These are phyloP conservation scores for Conus betulinus DNA, from an alignment of 1,140 invertebrate species.

Conservation along the genomic window DNA sequence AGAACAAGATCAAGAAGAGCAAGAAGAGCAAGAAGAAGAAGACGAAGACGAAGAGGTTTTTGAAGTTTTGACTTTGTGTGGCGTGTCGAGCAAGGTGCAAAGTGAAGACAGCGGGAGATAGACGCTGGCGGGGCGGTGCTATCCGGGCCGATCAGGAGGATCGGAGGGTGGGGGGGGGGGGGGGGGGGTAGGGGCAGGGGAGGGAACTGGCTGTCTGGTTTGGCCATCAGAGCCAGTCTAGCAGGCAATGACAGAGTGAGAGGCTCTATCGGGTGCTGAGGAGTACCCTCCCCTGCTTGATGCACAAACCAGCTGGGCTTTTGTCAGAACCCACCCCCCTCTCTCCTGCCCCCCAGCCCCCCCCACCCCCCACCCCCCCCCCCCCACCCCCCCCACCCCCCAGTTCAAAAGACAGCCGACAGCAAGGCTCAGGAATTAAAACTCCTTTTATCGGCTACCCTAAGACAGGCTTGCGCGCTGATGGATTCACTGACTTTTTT, in stretches of 20 bases:
- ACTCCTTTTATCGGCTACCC: neutral
- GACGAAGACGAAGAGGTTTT: no score
- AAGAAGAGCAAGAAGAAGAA: no score
- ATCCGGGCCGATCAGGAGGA: no score
- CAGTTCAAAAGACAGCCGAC: neutral
- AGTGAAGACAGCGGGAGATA: no score
- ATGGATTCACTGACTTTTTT: neutral
- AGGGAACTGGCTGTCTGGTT: neutral
- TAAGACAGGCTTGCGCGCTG: neutral
- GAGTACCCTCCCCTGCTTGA: neutral
- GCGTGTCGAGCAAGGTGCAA: no score
- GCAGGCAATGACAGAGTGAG: constrained; percentile 14
- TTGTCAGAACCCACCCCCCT: neutral
- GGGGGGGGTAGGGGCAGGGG: neutral
- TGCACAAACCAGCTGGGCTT: constrained; percentile 8
- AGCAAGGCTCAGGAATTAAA: constrained; percentile 1
- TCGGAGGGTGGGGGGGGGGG: neutral
- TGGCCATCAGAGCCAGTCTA: neutral
- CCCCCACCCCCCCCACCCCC: neutral
- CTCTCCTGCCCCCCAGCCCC: no score
- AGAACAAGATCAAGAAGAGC: no score
- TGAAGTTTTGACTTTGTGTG: no score
- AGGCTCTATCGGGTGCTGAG: neutral
- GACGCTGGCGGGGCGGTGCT: no score
- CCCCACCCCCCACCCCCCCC: no score